These are phyloP conservation scores for Misgurnus anguillicaudatus DNA, from an alignment of 2,113 vertebrate species.

Conservation along the genomic window DNA sequence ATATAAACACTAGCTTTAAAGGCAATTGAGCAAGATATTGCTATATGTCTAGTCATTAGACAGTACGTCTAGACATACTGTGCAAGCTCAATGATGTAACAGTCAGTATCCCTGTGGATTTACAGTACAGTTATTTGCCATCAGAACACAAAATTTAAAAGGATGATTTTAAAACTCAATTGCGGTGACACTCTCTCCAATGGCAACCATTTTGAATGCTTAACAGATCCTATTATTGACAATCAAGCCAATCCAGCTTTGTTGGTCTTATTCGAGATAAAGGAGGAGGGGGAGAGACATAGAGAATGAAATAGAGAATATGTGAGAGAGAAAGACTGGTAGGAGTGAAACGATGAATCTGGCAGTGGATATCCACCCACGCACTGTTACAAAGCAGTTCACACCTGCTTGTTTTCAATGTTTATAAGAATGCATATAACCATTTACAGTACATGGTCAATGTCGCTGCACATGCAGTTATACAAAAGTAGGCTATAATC, in stretches of 20 bases:
- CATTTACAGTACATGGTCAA: slow-evolving; percentile 17
- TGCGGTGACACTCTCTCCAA: neutral
- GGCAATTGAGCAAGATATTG: neutral
- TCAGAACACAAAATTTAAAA: neutral
- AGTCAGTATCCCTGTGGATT: neutral
- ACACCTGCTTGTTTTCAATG: slow-evolving; percentile 27
- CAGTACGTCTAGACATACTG: no score
- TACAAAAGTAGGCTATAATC: neutral
- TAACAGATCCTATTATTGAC: neutral
- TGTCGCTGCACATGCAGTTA: neutral
- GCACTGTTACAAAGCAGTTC: slow-evolving; percentile 33
- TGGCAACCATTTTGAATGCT: neutral
- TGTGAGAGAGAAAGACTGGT: slow-evolving; percentile 21
- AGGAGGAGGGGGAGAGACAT: neutral
- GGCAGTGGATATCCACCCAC: slow-evolving; percentile 46
- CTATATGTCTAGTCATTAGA: no score
- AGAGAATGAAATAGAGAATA: slow-evolving; percentile 11
- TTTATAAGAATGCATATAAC: slow-evolving; percentile 26
- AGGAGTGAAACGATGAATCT: slow-evolving; percentile 32
- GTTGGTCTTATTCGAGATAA: slow-evolving; percentile 15
- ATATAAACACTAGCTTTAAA: neutral
- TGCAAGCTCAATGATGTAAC: neutral
- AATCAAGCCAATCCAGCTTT: neutral
- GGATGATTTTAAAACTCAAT: neutral
- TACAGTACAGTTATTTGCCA: neutral